Percentiles rank a stretch among this genome's conserved stretches.
These are phyloP conservation scores for Gymnorhina tibicen DNA, from an alignment of 2,113 vertebrate genomes.

Conservation along the genomic window DNA sequence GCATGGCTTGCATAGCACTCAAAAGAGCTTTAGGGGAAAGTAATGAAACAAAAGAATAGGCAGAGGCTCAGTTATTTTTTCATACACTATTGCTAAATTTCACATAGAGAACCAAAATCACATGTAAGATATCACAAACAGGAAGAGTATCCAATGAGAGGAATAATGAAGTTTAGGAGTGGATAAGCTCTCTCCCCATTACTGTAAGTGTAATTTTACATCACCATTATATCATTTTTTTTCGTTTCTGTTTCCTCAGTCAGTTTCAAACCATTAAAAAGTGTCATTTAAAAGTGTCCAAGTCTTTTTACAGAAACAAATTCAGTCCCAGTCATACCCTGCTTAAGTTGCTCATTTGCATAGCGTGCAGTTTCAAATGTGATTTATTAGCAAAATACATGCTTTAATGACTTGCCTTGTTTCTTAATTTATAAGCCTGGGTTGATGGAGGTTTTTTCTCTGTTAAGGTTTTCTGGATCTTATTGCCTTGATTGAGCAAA, in stretches of 20 bases:
- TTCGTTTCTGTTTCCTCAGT: not conserved
- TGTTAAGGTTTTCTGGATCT: not conserved
- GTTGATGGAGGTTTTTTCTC: not conserved
- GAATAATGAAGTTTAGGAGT: not conserved
- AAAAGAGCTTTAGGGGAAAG: not conserved
- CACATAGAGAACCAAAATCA: not conserved
- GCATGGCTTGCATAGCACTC: not conserved
- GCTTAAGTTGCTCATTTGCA: not conserved
- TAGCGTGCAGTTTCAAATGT: not conserved
- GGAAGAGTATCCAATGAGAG: not conserved
- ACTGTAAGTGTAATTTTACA: not conserved
- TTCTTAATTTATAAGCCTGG: not conserved
- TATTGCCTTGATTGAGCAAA: not conserved
- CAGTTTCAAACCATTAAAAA: not conserved
- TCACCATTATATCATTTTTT: not conserved
- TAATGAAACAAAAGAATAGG: not conserved
- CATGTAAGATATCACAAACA: not conserved
- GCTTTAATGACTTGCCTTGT: not conserved
- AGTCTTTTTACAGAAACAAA: not conserved
- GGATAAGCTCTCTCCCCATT: not conserved
- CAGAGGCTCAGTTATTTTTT: not conserved
- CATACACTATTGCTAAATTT: not conserved
- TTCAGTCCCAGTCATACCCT: not conserved
- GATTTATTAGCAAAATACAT: not conserved
- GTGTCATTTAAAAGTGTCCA: not conserved